phyloP scores from a whole-genome alignment of 2,888 invertebrate genomes.

The Petrolisthes manimaculis region DNA sequence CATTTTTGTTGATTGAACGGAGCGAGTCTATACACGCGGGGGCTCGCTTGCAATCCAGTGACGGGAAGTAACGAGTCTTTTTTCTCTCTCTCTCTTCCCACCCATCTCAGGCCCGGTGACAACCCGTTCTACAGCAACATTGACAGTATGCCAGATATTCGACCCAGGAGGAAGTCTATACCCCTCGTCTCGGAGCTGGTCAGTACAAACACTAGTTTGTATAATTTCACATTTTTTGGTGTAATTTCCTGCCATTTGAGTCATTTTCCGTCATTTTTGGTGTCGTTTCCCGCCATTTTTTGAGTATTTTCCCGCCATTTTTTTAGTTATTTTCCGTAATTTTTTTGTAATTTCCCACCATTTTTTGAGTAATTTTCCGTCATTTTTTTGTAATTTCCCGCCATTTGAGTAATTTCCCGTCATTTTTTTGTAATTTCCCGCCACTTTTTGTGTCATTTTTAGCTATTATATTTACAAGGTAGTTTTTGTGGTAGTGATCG shows the following conservation, averaged over 20 bases:
- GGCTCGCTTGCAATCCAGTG: not conserved
- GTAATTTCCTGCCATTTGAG: not conserved
- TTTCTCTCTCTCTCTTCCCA: constrained; percentile 18
- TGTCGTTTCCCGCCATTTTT: no score
- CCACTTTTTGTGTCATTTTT: no score
- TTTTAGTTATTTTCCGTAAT: no score
- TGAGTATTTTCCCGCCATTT: no score
- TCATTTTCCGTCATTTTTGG: not conserved
- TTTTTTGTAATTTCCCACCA: no score
- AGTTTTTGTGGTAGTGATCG: no score
- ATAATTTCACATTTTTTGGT: not conserved
- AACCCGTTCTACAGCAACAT: constrained; percentile 99
- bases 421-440: no score
- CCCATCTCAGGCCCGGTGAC: constrained; percentile 70
- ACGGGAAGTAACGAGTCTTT: constrained; percentile 12
- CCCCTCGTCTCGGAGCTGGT: constrained; percentile 99
- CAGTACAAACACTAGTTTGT: constrained; percentile 74
- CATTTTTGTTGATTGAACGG: not conserved
- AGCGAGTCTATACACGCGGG: not conserved
- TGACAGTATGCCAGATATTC: constrained; percentile 99
- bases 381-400: no score
- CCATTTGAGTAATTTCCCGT: no score
- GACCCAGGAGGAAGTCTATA: constrained; percentile 95
- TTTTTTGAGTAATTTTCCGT: no score
- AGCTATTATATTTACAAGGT: no score